A percentile compares a stretch with the other conserved stretches of the same genome.
These are phyloP conservation scores for Lerista edwardsae DNA, from an alignment of 2,797 vertebrate genomes.

Conservation along the genomic window DNA sequence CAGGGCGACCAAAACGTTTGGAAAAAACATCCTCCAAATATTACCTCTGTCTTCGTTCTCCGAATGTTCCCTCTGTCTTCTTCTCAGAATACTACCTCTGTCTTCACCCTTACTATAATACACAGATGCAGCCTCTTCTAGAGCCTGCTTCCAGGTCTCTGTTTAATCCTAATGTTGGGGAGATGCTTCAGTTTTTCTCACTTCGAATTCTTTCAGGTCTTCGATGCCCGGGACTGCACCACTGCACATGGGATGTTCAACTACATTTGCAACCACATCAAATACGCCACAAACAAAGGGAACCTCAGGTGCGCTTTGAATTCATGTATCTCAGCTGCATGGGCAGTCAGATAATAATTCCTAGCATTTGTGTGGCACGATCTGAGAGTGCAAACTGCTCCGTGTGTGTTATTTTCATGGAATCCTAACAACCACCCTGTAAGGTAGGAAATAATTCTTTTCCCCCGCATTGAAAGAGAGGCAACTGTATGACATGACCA, in stretches of 20 bases:
- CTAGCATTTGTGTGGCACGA: not conserved
- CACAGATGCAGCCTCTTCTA: not conserved
- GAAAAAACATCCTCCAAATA: not conserved
- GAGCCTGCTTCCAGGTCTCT: not conserved
- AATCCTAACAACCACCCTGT: not conserved
- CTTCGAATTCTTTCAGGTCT: slow-evolving; percentile 82
- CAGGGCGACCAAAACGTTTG: not conserved
- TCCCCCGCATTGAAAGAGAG: no score
- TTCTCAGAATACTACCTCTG: not conserved
- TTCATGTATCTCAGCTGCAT: not conserved
- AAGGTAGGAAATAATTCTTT: not conserved
- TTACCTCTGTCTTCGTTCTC: not conserved
- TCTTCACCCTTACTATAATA: not conserved
- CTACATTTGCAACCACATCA: slow-evolving; percentile 98
- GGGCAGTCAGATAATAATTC: no score
- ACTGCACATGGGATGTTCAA: slow-evolving; percentile 98
- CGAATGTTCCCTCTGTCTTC: not conserved
- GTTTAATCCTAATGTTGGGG: not conserved
- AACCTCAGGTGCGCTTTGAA: slow-evolving; percentile 88
- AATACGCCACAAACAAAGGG: slow-evolving; percentile 98
- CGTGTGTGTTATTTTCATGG: no score
- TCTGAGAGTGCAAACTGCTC: not conserved
- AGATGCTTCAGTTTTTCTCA: not conserved
- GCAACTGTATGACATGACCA: no score
- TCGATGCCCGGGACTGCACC: slow-evolving; percentile 96